phyloP scores from a whole-genome alignment of 2,888 invertebrate species.

The Furcula furcula region DNA sequence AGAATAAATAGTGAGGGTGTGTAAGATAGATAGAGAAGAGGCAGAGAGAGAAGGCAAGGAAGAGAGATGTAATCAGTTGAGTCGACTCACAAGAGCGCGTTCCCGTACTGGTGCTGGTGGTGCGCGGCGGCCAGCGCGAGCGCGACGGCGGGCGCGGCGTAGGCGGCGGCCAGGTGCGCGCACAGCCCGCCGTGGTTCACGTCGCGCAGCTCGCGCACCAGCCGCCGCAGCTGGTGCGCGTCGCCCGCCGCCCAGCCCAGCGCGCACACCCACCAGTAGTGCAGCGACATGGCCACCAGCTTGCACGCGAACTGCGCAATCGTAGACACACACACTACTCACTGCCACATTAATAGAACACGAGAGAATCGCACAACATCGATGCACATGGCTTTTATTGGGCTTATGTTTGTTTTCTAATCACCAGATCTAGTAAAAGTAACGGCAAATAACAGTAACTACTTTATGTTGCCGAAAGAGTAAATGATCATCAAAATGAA shows the following conservation, averaged over 20 bases:
- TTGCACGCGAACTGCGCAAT: constrained; percentile 89
- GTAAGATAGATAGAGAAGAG: too few species aligned
- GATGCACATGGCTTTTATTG: too few species aligned
- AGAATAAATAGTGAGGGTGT: too few species aligned
- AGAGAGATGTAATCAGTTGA: too few species aligned
- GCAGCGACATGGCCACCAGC: constrained; percentile 93
- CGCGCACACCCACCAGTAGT: constrained; percentile 95
- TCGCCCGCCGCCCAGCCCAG: constrained; percentile 97
- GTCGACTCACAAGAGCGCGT: constrained; percentile 96
- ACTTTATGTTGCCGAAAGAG: too few species aligned
- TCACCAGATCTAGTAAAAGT: too few species aligned
- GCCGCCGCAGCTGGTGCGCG: constrained; percentile 95
- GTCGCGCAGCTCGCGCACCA: constrained; percentile 97
- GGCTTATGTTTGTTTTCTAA: too few species aligned
- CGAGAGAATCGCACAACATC: too few species aligned
- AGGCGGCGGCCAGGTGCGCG: constrained; percentile 95
- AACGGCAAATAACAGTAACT: too few species aligned
- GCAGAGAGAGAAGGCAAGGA: too few species aligned
- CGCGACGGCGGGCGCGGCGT: constrained; percentile 94
- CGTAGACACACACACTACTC: neutral
- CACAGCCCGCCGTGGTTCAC: constrained; percentile 97
- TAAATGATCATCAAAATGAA: too few species aligned
- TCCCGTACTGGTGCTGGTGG: constrained; percentile 96
- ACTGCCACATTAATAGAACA: too few species aligned
- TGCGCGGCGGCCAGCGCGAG: constrained; percentile 96